A percentile compares a stretch with the other conserved stretches of the same genome.
These are phyloP conservation scores for Drosophila crucigera DNA, from an alignment of 2,888 invertebrate species.

Conservation along the genomic window DNA sequence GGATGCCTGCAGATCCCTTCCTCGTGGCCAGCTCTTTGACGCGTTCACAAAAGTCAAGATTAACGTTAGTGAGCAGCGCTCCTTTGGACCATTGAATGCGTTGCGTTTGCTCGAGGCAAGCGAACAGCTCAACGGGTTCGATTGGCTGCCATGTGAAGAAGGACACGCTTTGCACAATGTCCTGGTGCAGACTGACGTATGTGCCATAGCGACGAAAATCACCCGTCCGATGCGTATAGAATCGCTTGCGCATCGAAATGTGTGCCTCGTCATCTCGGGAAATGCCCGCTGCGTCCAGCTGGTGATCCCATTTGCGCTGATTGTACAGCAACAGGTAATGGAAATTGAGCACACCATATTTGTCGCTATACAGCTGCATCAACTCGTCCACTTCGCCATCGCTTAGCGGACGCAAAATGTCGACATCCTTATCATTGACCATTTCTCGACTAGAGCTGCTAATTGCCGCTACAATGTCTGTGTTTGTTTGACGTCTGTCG, in stretches of 20 bases:
- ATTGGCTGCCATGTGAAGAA: conserved; percentile 78
- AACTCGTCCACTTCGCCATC: conserved; percentile 73
- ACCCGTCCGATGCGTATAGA: conserved; percentile 72
- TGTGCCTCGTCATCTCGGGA: conserved; percentile 15
- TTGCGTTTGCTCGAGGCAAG: conserved; percentile 73
- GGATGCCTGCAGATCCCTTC: conserved; percentile 51
- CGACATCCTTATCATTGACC: conserved; percentile 61
- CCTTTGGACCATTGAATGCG: conserved; percentile 75
- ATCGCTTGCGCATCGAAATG: conserved; percentile 72
- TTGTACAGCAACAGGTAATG: conserved; percentile 81
- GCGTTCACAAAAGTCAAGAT: conserved; percentile 47
- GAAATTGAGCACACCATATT: conserved; percentile 68
- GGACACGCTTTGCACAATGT: conserved; percentile 78
- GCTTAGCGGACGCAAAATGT: conserved; percentile 75
- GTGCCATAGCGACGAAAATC: conserved; percentile 78
- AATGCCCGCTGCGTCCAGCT: conserved; percentile 53
- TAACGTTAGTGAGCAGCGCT: conserved; percentile 78
- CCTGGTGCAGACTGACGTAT: conserved; percentile 79
- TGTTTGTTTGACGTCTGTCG: conserved; percentile 29
- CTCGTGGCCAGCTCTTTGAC: conserved; percentile 61
- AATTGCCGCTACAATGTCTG: conserved; percentile 20
- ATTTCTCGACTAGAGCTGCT: conserved; percentile 33
- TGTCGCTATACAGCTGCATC: conserved; percentile 67
- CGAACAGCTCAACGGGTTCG: conserved; percentile 62
- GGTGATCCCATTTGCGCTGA: conserved; percentile 79